Evolutionary conservation across 2,113 vertebrate genomes (phyloP).

Genomic region (Syngnathus scovelli): DNA sequence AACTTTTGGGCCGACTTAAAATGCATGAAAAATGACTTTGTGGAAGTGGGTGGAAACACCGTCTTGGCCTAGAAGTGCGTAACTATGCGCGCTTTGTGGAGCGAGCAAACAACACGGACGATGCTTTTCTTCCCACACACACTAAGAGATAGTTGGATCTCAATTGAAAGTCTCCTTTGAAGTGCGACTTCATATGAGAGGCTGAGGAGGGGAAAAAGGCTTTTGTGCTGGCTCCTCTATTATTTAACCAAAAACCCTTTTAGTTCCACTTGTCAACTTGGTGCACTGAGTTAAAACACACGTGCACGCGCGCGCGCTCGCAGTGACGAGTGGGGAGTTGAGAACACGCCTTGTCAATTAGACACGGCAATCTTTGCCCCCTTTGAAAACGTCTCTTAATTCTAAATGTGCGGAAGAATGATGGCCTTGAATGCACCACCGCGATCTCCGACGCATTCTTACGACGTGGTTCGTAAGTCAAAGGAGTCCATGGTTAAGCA

Average conservation of each 20-base stretch:
- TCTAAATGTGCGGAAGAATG: conserved; percentile 24
- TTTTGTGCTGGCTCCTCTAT: conserved; percentile 91
- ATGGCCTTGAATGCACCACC: not conserved
- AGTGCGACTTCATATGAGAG: conserved; percentile 95
- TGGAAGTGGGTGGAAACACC: conserved; percentile 36
- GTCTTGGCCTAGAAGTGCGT: not conserved
- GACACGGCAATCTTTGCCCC: not conserved
- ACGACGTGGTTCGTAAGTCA: not conserved
- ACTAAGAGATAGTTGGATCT: conserved; percentile 85
- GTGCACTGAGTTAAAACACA: conserved; percentile 16
- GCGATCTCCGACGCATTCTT: too few relatives aligned
- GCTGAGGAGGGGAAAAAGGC: conserved; percentile 81
- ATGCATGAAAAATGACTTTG: not conserved
- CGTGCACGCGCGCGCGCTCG: not conserved
- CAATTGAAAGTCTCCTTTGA: conserved; percentile 95
- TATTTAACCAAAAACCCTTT: conserved; percentile 63
- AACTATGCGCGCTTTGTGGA: not conserved
- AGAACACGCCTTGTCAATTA: conserved; percentile 9
- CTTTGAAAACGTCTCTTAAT: conserved; percentile 5
- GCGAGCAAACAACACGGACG: not conserved
- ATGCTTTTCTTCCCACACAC: conserved; percentile 39
- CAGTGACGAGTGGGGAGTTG: conserved; percentile 1
- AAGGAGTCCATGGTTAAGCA: not conserved
- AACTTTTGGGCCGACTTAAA: not conserved
- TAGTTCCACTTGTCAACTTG: conserved; percentile 78